Percentiles rank a stretch among this genome's conserved stretches.
Conservation (phyloP, 2,888 invertebrate species). For the Alloscopus bannaensis region DNA sequence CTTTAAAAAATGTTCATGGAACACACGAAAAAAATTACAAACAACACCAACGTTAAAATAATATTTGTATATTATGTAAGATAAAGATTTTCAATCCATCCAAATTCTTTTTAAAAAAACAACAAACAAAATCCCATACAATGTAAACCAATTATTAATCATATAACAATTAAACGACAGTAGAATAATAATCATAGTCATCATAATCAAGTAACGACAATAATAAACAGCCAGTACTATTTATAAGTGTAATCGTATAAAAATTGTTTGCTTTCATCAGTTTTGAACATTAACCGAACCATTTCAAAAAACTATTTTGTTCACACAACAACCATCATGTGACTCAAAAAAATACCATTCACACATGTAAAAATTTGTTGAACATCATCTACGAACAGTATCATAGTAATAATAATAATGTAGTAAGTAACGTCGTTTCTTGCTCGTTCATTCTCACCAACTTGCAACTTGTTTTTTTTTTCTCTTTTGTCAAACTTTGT, state of each 20-base stretch:
- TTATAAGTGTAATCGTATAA: constrained; percentile 67
- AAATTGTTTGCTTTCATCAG: constrained; percentile 51
- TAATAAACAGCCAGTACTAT: constrained; percentile 65
- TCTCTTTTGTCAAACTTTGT: constrained; percentile 58
- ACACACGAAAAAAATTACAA: constrained; percentile 62
- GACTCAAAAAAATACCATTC: constrained; percentile 63
- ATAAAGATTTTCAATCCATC: constrained; percentile 46
- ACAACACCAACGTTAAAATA: constrained; percentile 54
- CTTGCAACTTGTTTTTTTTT: constrained; percentile 46
- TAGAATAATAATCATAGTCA: constrained; percentile 49
- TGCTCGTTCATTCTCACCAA: constrained; percentile 15
- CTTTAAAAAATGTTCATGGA: constrained; percentile 56
- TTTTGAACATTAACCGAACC: constrained; percentile 65
- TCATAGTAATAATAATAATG: constrained; percentile 41
- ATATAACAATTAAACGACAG: constrained; percentile 30
- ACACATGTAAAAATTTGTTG: constrained; percentile 67
- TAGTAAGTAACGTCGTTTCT: constrained; percentile 61
- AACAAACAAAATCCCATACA: constrained; percentile 53
- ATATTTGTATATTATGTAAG: constrained; percentile 39
- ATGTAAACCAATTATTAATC: constrained; percentile 54
- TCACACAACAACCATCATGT: constrained; percentile 58
- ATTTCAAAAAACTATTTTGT: constrained; percentile 55
- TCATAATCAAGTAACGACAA: constrained; percentile 54
- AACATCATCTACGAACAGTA: constrained; percentile 63
- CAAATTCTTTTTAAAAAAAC: constrained; percentile 51